Percentiles rank a stretch among this genome's conserved stretches.
Conservation (phyloP, 2,113 vertebrate species). For the Tretioscincus oriximinensis region DNA sequence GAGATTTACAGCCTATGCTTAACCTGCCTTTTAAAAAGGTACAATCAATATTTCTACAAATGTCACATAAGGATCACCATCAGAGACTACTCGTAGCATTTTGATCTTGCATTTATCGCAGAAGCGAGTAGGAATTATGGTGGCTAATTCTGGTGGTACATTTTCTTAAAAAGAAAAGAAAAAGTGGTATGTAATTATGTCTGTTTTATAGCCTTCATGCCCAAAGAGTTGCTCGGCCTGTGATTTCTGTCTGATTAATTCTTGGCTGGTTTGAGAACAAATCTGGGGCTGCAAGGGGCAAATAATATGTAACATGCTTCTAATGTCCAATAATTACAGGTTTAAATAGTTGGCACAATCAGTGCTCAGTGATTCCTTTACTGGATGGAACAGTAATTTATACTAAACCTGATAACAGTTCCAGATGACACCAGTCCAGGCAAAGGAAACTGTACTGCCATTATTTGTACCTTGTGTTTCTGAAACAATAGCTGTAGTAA, state of each 20-base stretch:
- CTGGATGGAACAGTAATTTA: conserved; percentile 80
- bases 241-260: conserved; percentile 30
- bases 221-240: neutral
- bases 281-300: conserved; percentile 73
- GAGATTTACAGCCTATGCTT: neutral
- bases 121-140: neutral
- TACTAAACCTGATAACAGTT: conserved; percentile 81
- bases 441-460: conserved; percentile 74
- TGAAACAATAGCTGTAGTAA: conserved; percentile 79
- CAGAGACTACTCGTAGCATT: conserved; percentile 4
- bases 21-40: conserved; percentile 16
- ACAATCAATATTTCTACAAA: conserved; percentile 32
- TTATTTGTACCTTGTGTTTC: conserved; percentile 81
- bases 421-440: conserved; percentile 79
- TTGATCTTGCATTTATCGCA: conserved; percentile 3
- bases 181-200: neutral
- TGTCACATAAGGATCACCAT: conserved; percentile 14
- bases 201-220: conserved; percentile 3
- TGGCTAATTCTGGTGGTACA: neutral
- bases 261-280: conserved; percentile 60
- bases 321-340: conserved; percentile 81
- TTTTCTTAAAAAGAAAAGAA: neutral
- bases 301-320: conserved; percentile 73
- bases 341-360: conserved; percentile 81
- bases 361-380: conserved; percentile 80